These are phyloP conservation scores for Dermatemys mawii DNA, from an alignment of 2,113 vertebrate genomes.

Conservation along the genomic window DNA sequence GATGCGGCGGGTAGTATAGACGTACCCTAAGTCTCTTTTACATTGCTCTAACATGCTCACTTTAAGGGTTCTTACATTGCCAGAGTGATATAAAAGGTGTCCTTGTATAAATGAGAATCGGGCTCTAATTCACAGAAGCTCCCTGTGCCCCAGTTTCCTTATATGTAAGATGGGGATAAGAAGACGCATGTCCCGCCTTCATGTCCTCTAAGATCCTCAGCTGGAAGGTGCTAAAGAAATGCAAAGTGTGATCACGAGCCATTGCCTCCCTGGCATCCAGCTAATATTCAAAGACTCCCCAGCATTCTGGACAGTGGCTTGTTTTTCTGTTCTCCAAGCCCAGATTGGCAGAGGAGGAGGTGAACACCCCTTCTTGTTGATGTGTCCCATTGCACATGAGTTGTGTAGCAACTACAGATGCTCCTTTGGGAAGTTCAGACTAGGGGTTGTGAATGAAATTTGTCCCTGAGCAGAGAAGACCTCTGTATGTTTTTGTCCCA, in stretches of 20 bases:
- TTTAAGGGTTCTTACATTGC: neutral
- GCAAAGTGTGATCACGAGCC: neutral
- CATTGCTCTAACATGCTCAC: neutral
- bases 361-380: too few relatives aligned
- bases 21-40: neutral
- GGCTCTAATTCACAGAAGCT: neutral
- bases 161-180: neutral
- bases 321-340: neutral
- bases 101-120: neutral
- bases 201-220: neutral
- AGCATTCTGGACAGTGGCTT: neutral
- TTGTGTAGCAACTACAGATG: neutral
- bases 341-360: neutral
- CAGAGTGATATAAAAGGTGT: neutral
- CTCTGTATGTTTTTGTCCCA: accelerated
- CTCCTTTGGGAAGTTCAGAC: neutral
- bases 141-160: neutral
- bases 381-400: neutral
- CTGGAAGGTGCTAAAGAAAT: neutral
- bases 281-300: neutral
- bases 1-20: too few relatives aligned
- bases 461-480: neutral
- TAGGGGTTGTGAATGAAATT: neutral
- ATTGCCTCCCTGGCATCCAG: neutral
- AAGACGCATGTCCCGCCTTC: neutral